Percentiles rank a stretch among this genome's conserved stretches.
phyloP scores from a whole-genome alignment of 2,888 invertebrate species.

The Zygogramma bicolorata region DNA sequence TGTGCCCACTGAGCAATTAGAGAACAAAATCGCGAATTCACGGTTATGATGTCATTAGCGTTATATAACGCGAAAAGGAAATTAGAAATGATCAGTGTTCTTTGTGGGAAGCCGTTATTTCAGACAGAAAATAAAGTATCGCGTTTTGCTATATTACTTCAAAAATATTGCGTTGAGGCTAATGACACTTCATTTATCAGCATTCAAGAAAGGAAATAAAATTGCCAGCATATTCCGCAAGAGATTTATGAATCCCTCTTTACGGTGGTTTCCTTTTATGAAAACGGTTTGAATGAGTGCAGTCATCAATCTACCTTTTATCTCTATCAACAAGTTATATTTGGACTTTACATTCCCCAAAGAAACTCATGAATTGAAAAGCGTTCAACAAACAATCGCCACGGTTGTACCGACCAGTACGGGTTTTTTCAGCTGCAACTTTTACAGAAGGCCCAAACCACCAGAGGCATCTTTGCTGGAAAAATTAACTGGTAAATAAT shows the following conservation, averaged over 20 bases:
- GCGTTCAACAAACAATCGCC: neutral
- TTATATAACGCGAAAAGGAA: neutral
- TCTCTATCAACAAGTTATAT: neutral
- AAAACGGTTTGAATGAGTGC: neutral
- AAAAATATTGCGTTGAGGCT: neutral
- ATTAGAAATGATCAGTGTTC: neutral
- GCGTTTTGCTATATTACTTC: neutral
- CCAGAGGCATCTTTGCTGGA: too few species aligned
- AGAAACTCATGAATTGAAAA: neutral
- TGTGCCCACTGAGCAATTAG: neutral
- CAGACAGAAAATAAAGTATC: neutral
- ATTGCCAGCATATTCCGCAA: neutral
- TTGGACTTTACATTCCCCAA: neutral
- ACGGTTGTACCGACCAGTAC: neutral
- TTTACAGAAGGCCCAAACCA: too few species aligned
- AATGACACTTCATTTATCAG: slow-evolving; percentile 6
- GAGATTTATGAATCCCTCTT: neutral
- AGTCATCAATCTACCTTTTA: neutral
- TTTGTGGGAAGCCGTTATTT: neutral
- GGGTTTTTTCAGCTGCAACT: neutral
- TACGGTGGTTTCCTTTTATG: neutral
- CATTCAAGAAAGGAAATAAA: neutral
- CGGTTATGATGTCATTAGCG: neutral
- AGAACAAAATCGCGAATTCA: neutral
- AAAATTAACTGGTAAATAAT: too few species aligned